phyloP scores from a whole-genome alignment of 2,888 invertebrate genomes.

The Caenorhabditis sulstoni region DNA sequence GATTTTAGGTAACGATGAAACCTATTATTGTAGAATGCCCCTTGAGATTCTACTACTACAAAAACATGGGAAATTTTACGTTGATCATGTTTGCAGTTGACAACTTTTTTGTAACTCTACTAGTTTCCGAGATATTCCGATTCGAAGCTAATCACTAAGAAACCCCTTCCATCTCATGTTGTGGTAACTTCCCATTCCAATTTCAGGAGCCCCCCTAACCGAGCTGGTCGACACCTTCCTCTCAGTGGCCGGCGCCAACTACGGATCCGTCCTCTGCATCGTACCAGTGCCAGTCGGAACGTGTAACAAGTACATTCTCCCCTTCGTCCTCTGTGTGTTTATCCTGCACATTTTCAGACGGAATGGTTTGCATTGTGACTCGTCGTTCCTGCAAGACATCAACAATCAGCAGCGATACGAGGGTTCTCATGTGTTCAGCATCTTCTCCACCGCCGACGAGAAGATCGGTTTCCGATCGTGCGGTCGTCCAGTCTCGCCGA shows the following conservation, averaged over 20 bases:
- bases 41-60: too few species aligned
- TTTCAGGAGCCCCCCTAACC: slow-evolving; percentile 75
- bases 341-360: slow-evolving; percentile 53
- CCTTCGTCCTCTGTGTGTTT: background rate
- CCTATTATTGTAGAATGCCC: background rate
- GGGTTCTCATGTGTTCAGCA: slow-evolving; percentile 75
- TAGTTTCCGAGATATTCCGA: too few species aligned
- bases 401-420: slow-evolving; percentile 75
- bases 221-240: slow-evolving; percentile 79
- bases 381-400: slow-evolving; percentile 78
- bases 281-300: slow-evolving; percentile 79
- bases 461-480: slow-evolving; percentile 75
- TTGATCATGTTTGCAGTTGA: too few species aligned
- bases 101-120: too few species aligned
- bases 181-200: too few species aligned
- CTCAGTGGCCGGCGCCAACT: slow-evolving; percentile 80
- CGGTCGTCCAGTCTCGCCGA: slow-evolving; percentile 73
- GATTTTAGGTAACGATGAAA: slow-evolving; percentile 66
- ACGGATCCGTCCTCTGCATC: slow-evolving; percentile 76
- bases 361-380: slow-evolving; percentile 79
- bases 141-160: too few species aligned
- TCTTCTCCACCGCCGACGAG: slow-evolving; percentile 78
- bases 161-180: too few species aligned
- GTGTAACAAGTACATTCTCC: slow-evolving; percentile 68
- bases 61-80: too few species aligned